Percentiles rank a stretch among this genome's conserved stretches.
phyloP scores from a whole-genome alignment of 2,113 vertebrate species.

The Gnathonemus echidnorhynchus region DNA sequence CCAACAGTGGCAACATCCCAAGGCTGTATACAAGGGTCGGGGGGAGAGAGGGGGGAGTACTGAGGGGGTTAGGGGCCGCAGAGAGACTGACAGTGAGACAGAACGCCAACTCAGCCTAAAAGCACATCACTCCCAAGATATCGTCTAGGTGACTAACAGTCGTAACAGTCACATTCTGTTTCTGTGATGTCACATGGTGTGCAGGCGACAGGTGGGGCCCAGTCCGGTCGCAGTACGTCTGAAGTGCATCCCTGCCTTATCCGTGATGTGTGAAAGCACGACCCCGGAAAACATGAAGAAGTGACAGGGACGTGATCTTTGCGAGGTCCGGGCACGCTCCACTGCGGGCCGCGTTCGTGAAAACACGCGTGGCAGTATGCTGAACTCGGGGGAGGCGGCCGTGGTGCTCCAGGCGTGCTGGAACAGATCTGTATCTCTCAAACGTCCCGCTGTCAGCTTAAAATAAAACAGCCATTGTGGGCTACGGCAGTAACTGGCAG shows the following conservation, averaged over 20 bases:
- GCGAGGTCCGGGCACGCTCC: conserved; percentile 29
- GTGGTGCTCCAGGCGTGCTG: conserved; percentile 27
- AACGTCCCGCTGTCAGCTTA: conserved; percentile 21
- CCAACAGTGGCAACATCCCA: background rate
- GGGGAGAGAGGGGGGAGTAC: conserved; percentile 26
- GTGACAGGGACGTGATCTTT: conserved; percentile 36
- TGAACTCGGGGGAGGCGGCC: background rate
- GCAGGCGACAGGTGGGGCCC: background rate
- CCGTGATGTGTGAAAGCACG: background rate
- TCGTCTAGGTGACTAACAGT: background rate
- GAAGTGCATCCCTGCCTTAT: background rate
- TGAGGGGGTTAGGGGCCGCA: conserved; percentile 24
- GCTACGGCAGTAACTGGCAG: conserved; percentile 16
- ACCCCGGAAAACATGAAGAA: background rate
- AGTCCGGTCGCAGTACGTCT: background rate
- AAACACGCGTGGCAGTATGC: conserved; percentile 22
- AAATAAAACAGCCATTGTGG: conserved; percentile 10
- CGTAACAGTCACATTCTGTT: background rate
- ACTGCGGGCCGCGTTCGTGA: background rate
- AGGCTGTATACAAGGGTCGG: conserved; percentile 20
- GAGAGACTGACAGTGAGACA: conserved; percentile 22
- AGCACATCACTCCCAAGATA: background rate
- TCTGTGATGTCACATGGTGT: background rate
- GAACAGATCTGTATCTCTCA: conserved; percentile 37
- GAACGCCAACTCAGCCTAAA: background rate